These are phyloP conservation scores for Caradrina clavipalpis DNA, from an alignment of 2,888 invertebrate genomes.

Conservation along the genomic window DNA sequence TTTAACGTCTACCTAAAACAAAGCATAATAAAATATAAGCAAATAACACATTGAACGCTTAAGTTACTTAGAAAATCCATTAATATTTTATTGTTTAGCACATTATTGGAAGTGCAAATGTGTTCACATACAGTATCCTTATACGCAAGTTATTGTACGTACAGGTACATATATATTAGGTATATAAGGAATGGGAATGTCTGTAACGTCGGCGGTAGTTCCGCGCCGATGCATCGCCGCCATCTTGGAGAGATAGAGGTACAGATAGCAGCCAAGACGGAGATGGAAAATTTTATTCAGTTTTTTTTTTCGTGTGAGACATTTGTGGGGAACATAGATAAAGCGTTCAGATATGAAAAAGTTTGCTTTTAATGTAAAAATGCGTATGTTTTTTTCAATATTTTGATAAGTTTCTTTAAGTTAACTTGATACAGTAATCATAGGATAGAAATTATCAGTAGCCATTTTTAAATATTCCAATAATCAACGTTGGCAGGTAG, in stretches of 20 bases:
- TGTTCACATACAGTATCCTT: constrained; percentile 14
- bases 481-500: no score
- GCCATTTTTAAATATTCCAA: no score
- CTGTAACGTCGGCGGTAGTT: constrained; percentile 69
- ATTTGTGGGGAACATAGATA: neutral
- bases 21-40: neutral
- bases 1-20: neutral
- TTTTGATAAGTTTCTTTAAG: neutral
- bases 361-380: neutral
- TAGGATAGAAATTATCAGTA: no score
- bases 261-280: constrained; percentile 67
- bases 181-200: constrained; percentile 58
- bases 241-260: constrained; percentile 75
- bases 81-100: constrained; percentile 12
- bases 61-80: constrained; percentile 18
- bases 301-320: neutral
- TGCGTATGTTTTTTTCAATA: neutral
- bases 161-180: constrained; percentile 36
- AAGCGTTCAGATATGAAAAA: neutral
- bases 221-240: constrained; percentile 80
- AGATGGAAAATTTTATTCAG: neutral
- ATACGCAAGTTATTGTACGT: constrained; percentile 19
- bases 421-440: no score
- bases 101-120: constrained; percentile 23
- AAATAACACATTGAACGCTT: neutral